phyloP scores from a whole-genome alignment of 92 coral and sea anemone species.

The Umimayanthus chanpuru region DNA sequence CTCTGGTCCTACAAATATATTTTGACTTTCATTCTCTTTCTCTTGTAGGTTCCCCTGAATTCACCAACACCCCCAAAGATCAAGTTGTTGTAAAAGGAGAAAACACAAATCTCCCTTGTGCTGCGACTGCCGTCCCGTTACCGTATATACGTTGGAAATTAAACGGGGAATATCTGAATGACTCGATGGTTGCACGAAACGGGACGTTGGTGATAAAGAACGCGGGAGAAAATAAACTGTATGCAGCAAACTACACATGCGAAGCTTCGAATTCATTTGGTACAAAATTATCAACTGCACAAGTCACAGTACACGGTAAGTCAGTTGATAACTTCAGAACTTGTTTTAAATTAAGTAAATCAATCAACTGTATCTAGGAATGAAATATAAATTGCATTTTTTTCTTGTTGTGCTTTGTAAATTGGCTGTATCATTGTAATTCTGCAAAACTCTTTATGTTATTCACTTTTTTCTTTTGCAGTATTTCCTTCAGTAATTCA shows the following conservation, averaged over 20 bases:
- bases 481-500: too few relatives aligned
- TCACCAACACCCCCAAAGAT: background rate
- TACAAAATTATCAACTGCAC: background rate
- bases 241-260: constrained; percentile 17
- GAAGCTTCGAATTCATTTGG: constrained; percentile 14
- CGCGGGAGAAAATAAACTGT: background rate
- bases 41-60: constrained; percentile 14
- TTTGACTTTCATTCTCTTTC: background rate
- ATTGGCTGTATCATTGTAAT: too few relatives aligned
- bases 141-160: constrained; percentile 29
- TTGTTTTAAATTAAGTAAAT: too few relatives aligned
- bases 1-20: too few relatives aligned
- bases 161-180: constrained; percentile 9
- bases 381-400: too few relatives aligned
- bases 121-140: constrained; percentile 2
- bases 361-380: too few relatives aligned
- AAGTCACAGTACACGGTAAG: background rate
- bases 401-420: too few relatives aligned
- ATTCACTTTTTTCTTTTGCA: too few relatives aligned
- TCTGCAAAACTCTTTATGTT: too few relatives aligned
- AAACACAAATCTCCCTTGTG: background rate
- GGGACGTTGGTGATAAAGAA: constrained; percentile 24
- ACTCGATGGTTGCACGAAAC: background rate
- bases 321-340: too few relatives aligned
- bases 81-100: constrained; percentile 2